Conservation (phyloP, 2,888 invertebrate species). For the Graphium colonna region DNA sequence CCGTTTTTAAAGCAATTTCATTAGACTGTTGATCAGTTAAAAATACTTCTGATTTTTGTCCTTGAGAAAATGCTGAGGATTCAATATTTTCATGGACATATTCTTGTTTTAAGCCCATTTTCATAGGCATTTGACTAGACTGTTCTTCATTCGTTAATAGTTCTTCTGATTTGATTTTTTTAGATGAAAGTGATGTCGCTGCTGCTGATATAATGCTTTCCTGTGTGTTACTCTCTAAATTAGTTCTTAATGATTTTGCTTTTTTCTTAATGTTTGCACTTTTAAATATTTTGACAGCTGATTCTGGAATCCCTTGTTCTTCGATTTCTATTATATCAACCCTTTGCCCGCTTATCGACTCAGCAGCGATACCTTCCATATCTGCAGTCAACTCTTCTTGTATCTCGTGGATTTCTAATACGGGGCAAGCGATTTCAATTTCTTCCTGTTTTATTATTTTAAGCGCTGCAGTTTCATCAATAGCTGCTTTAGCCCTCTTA, state of each 20-base stretch:
- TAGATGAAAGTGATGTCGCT: neutral
- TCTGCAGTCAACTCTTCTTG: neutral
- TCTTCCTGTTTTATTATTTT: conserved; percentile 10
- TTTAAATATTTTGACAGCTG: neutral
- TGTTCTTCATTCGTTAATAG: neutral
- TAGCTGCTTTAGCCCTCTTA: neutral
- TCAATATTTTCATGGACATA: neutral
- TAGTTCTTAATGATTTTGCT: neutral
- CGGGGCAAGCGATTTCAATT: neutral
- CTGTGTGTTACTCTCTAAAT: neutral
- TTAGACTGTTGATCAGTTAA: neutral
- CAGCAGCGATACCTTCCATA: neutral
- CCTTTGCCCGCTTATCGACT: neutral
- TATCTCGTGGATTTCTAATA: conserved; percentile 3
- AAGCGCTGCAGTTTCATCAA: conserved; percentile 5
- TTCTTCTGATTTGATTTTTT: neutral
- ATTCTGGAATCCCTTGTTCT: neutral
- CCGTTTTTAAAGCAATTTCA: neutral
- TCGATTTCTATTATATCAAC: neutral
- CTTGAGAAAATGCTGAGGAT: too few relatives aligned
- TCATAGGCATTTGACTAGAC: neutral
- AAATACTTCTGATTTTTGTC: too few relatives aligned
- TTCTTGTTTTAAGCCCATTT: neutral
- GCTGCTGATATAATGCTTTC: neutral
- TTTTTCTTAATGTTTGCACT: neutral